Percentiles rank a stretch among this genome's conserved stretches.
These are phyloP conservation scores for Coecobrya sp. DNA, from an alignment of 2,888 invertebrate species.

Conservation along the genomic window DNA sequence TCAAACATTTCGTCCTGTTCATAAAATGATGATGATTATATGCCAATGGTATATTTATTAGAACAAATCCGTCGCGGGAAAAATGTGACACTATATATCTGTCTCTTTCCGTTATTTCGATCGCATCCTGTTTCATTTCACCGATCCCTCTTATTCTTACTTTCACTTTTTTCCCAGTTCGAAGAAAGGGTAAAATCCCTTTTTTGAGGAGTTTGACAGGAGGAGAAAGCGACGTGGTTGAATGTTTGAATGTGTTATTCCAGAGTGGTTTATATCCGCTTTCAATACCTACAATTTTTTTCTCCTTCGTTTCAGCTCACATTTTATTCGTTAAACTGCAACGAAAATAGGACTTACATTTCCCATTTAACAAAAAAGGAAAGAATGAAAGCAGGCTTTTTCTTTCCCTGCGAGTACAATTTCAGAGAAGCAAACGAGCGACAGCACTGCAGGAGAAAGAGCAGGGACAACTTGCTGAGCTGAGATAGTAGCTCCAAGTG, in stretches of 20 bases:
- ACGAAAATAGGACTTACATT: neutral
- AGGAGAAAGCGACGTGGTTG: neutral
- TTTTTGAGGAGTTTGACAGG: slow-evolving; percentile 75
- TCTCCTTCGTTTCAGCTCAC: slow-evolving; percentile 25
- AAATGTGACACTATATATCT: neutral
- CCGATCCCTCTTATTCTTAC: neutral
- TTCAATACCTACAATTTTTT: slow-evolving; percentile 20
- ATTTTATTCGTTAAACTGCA: slow-evolving; percentile 33
- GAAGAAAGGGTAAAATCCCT: slow-evolving; percentile 61
- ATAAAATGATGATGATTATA: neutral
- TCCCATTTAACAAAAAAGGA: neutral
- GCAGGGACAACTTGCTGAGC: slow-evolving; percentile 79
- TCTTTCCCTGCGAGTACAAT: neutral
- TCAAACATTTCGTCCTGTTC: neutral
- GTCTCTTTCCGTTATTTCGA: neutral
- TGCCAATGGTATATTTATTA: slow-evolving; percentile 18
- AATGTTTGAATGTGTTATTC: slow-evolving; percentile 11
- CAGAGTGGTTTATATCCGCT: slow-evolving; percentile 30
- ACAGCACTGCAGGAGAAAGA: slow-evolving; percentile 48
- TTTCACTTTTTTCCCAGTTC: slow-evolving; percentile 68
- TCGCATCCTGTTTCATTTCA: neutral
- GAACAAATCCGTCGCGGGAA: slow-evolving; percentile 36
- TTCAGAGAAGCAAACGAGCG: neutral
- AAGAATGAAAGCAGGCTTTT: neutral
- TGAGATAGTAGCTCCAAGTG: slow-evolving; percentile 77